Percentiles rank a stretch among this genome's conserved stretches.
These are phyloP conservation scores for Galerucella nymphaeae DNA, from an alignment of 2,888 invertebrate genomes.

Conservation along the genomic window DNA sequence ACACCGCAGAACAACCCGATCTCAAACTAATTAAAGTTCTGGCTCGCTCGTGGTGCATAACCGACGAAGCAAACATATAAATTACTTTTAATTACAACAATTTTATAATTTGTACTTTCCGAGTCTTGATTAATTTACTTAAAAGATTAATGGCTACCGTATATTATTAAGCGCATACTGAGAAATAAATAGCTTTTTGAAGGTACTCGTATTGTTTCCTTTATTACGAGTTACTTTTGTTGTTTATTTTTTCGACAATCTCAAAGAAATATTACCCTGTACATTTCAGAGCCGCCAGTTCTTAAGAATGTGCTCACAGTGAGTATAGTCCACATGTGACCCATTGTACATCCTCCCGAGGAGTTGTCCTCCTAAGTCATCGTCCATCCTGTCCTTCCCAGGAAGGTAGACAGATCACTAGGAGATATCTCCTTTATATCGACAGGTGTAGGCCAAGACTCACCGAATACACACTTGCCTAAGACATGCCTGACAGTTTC, in stretches of 20 bases:
- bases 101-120: constrained; percentile 65
- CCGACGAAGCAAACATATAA: constrained; percentile 63
- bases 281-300: no score
- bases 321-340: no score
- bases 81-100: constrained; percentile 66
- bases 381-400: no score
- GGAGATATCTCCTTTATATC: no score
- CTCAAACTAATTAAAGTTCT: constrained; percentile 50
- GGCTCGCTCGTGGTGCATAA: constrained; percentile 61
- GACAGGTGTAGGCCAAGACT: no score
- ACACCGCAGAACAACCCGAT: constrained; percentile 43
- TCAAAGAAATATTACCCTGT: no score
- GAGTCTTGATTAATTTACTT: constrained; percentile 64
- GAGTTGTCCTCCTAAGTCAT: no score
- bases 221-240: neutral
- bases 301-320: no score
- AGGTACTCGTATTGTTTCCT: neutral
- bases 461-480: no score
- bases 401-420: no score
- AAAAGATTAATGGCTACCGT: constrained; percentile 62
- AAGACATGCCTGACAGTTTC: no score
- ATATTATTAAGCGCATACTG: constrained; percentile 62
- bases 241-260: neutral
- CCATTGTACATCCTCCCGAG: no score
- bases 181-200: constrained; percentile 49